These are phyloP conservation scores for Mesoligia furuncula DNA, from an alignment of 2,888 invertebrate species.

Conservation along the genomic window DNA sequence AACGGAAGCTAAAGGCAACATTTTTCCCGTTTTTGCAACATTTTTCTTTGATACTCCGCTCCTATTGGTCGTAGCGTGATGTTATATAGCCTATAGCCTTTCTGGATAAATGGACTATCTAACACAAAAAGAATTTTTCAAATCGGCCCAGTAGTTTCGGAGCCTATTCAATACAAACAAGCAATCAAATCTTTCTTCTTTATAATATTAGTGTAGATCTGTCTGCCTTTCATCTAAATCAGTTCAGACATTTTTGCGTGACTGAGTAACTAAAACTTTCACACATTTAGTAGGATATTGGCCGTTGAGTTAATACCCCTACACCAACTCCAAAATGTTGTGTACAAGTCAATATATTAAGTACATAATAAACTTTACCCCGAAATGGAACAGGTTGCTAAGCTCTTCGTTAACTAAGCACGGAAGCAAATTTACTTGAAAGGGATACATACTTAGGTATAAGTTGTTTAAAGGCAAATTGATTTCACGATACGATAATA, in stretches of 20 bases:
- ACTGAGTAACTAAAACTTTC: neutral
- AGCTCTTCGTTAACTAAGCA: constrained; percentile 23
- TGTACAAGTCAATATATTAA: constrained; percentile 4
- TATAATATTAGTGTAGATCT: too few relatives aligned
- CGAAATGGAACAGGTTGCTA: constrained; percentile 35
- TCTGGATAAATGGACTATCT: too few relatives aligned
- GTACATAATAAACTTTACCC: constrained; percentile 20
- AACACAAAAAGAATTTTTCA: too few relatives aligned
- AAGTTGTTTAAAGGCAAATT: constrained; percentile 24
- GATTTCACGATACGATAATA: neutral
- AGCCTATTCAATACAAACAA: too few relatives aligned
- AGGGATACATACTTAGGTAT: neutral
- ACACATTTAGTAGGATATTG: neutral
- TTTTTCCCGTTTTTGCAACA: too few relatives aligned
- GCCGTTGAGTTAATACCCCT: neutral
- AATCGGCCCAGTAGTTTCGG: too few relatives aligned
- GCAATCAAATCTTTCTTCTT: too few relatives aligned
- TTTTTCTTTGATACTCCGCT: too few relatives aligned
- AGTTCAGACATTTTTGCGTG: neutral
- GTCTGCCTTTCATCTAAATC: neutral
- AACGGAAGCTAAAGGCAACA: too few relatives aligned
- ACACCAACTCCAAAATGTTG: neutral
- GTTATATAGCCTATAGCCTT: too few relatives aligned
- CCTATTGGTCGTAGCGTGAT: too few relatives aligned
- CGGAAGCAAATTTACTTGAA: constrained; percentile 28